phyloP scores from a whole-genome alignment of 1,140 invertebrate genomes.

The Bombyx mandarina region DNA sequence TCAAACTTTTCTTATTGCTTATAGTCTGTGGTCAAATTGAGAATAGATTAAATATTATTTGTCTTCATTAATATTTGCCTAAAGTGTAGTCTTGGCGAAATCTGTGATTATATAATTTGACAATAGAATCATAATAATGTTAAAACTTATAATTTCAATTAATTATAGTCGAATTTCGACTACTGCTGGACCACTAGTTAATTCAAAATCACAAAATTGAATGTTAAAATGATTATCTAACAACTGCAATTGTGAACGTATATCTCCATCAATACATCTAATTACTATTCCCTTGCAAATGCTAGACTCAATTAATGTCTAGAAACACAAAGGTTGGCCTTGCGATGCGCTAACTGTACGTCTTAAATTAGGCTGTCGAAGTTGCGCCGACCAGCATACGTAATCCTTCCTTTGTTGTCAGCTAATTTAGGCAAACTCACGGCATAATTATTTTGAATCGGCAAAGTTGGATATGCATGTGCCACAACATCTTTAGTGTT shows the following conservation, averaged over 20 bases:
- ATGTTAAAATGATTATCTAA: neutral
- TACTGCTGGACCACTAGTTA: too few relatives aligned
- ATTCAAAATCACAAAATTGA: neutral
- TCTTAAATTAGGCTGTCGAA: slow-evolving; percentile 31
- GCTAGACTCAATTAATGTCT: slow-evolving; percentile 17
- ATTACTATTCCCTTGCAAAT: slow-evolving; percentile 20
- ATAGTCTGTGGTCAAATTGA: too few relatives aligned
- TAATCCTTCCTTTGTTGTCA: slow-evolving; percentile 16
- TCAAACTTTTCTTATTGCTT: too few relatives aligned
- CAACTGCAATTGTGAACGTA: neutral
- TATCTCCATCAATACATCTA: slow-evolving; percentile 8
- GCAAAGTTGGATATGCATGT: too few relatives aligned
- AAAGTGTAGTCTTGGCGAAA: too few relatives aligned
- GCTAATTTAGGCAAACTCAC: neutral
- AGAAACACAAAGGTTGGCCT: slow-evolving; percentile 42
- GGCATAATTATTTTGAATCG: neutral
- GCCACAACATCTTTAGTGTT: neutral
- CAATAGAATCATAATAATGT: too few relatives aligned
- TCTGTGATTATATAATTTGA: too few relatives aligned
- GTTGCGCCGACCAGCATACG: slow-evolving; percentile 17
- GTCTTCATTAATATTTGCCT: too few relatives aligned
- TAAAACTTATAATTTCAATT: too few relatives aligned
- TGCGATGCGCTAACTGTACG: slow-evolving; percentile 35
- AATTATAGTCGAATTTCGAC: too few relatives aligned
- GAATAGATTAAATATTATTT: too few relatives aligned